Conservation (phyloP, 2,113 vertebrate species). For the Silurus asotus region DNA sequence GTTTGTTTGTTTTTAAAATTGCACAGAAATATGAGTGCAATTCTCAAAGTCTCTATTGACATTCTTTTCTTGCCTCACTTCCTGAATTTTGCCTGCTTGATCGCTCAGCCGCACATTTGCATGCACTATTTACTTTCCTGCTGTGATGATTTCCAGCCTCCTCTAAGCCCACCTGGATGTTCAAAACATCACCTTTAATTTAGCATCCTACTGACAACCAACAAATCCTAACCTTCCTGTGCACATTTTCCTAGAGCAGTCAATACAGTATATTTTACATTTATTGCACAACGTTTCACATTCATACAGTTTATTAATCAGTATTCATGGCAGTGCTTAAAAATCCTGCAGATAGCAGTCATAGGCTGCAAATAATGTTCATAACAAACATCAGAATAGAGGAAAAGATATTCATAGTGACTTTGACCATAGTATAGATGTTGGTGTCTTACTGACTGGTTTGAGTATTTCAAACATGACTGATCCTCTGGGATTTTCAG, state of each 20-base stretch:
- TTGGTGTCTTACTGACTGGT: background rate
- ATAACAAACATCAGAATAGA: background rate
- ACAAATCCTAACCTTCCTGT: background rate
- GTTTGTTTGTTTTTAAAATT: background rate
- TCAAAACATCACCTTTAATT: background rate
- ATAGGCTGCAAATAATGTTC: background rate
- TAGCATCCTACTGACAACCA: background rate
- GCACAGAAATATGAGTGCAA: background rate
- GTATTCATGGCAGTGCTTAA: background rate
- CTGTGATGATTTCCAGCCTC: conserved; percentile 13
- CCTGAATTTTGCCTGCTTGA: conserved; percentile 1
- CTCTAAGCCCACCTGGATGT: background rate
- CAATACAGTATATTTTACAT: background rate
- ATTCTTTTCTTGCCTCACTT: background rate
- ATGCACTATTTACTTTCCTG: conserved; percentile 10
- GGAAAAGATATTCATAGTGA: background rate
- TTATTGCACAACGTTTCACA: background rate
- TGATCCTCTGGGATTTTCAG: background rate
- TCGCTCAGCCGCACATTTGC: background rate
- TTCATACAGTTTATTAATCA: background rate
- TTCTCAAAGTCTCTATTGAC: background rate
- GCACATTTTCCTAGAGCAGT: background rate
- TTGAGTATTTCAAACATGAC: background rate
- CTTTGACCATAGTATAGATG: background rate
- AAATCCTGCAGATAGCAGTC: background rate